Conservation (phyloP, 2,888 invertebrate species). For the Amblyjoppa fuscipennis region DNA sequence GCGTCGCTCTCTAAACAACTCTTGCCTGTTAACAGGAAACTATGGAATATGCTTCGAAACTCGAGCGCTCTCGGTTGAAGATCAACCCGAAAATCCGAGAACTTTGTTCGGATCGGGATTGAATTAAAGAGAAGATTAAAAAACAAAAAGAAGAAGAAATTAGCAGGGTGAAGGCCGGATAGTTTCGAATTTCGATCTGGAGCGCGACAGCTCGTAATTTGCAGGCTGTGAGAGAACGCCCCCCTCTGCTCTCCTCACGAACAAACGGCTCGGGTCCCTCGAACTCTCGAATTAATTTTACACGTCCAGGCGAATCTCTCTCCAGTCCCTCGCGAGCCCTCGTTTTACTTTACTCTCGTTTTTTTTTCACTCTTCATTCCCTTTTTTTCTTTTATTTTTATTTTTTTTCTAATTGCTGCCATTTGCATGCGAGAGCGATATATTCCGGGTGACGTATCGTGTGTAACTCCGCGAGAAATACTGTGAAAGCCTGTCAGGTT, state of each 20-base stretch:
- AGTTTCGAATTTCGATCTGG: slow-evolving; percentile 38
- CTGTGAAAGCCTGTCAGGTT: not conserved
- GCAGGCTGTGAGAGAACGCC: slow-evolving; percentile 33
- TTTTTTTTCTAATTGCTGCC: slow-evolving; percentile 49
- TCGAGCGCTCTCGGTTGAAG: not conserved
- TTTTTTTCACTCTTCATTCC: slow-evolving; percentile 24
- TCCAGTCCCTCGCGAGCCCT: slow-evolving; percentile 24
- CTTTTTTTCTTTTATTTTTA: slow-evolving; percentile 26
- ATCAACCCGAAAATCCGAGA: not conserved
- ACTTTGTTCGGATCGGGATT: not conserved
- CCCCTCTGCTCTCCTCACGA: slow-evolving; percentile 12
- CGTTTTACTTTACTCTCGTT: slow-evolving; percentile 21
- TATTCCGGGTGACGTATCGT: slow-evolving; percentile 64
- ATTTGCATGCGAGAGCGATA: slow-evolving; percentile 65
- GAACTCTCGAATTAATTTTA: slow-evolving; percentile 65
- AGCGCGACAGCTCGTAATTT: slow-evolving; percentile 44
- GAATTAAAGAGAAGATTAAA: not conserved
- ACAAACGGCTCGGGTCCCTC: slow-evolving; percentile 27
- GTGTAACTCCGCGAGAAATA: slow-evolving; percentile 38
- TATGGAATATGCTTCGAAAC: slow-evolving; percentile 11
- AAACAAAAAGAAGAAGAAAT: not conserved
- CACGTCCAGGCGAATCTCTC: slow-evolving; percentile 54
- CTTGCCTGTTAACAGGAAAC: not conserved
- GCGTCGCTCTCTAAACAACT: not conserved
- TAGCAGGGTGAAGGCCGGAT: slow-evolving; percentile 18